These are phyloP conservation scores for Drosophila nebulosa DNA, from an alignment of 1,140 invertebrate species.

Conservation along the genomic window DNA sequence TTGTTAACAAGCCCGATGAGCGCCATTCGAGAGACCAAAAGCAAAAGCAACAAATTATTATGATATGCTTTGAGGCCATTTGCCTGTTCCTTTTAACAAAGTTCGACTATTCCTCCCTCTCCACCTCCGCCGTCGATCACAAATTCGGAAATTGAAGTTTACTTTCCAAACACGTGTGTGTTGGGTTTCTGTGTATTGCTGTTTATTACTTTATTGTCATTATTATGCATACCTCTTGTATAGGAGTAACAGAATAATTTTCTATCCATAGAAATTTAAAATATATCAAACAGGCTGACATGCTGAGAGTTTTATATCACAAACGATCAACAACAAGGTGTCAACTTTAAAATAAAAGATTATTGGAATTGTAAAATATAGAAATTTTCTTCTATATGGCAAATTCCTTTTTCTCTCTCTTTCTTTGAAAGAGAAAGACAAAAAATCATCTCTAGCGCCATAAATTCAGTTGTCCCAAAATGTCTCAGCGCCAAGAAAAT, in stretches of 20 bases:
- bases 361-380: not conserved
- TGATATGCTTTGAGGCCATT: constrained; percentile 4
- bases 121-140: constrained; percentile 40
- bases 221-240: constrained; percentile 58
- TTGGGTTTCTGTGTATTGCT: not conserved
- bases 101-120: not conserved
- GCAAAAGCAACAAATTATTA: constrained; percentile 2
- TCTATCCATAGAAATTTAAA: constrained; percentile 14
- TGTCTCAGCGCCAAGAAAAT: constrained; percentile 38
- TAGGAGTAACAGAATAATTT: constrained; percentile 39
- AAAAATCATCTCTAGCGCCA: constrained; percentile 27
- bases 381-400: constrained; percentile 12
- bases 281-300: constrained; percentile 21
- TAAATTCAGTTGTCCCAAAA: constrained; percentile 65
- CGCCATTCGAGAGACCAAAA: constrained; percentile 26
- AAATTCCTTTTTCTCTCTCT: constrained; percentile 10
- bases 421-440: constrained; percentile 8
- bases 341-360: not conserved
- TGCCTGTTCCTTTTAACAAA: not conserved
- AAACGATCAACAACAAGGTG: constrained; percentile 20
- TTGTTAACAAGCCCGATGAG: constrained; percentile 40
- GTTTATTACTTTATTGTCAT: constrained; percentile 11
- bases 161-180: constrained; percentile 59
- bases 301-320: constrained; percentile 41
- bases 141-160: constrained; percentile 40